Evolutionary conservation across 2,888 invertebrate species (phyloP).

Genomic region (Eilema sororculum): DNA sequence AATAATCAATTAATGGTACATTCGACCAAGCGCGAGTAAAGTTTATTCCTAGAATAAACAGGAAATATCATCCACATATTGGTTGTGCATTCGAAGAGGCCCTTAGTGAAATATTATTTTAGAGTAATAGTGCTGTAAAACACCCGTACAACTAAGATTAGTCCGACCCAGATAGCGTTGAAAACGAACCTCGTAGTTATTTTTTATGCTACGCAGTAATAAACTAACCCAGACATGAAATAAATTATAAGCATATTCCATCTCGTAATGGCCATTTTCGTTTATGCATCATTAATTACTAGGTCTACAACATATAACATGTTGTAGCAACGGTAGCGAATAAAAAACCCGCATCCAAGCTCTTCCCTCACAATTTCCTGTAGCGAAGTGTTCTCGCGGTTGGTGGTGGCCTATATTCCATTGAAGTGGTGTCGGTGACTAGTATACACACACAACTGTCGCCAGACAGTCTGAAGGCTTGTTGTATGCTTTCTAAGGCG

Average conservation of each 20-base stretch:
- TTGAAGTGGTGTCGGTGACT: constrained; percentile 63
- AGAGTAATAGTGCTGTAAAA: not conserved
- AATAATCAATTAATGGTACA: constrained; percentile 1
- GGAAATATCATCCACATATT: too few relatives aligned
- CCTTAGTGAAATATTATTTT: not conserved
- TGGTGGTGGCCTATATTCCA: constrained; percentile 75
- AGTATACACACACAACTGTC: constrained; percentile 57
- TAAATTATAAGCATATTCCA: constrained; percentile 10
- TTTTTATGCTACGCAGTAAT: not conserved
- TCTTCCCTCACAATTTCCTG: constrained; percentile 71
- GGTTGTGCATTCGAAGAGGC: too few relatives aligned
- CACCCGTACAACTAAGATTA: not conserved
- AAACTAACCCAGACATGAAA: constrained; percentile 1
- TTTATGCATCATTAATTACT: not conserved
- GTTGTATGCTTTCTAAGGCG: constrained; percentile 48
- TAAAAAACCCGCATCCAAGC: constrained; percentile 35
- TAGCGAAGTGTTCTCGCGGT: constrained; percentile 59
- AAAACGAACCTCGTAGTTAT: not conserved
- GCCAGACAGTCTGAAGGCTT: constrained; percentile 61
- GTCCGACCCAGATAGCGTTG: not conserved
- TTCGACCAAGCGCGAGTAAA: too few relatives aligned
- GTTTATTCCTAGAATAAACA: too few relatives aligned
- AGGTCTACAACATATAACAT: constrained; percentile 2
- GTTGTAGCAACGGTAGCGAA: constrained; percentile 26
- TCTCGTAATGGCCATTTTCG: constrained; percentile 3